Base-by-base conservation (phyloP, 2,888 invertebrate species). In the Campoplex nolae region DNA sequence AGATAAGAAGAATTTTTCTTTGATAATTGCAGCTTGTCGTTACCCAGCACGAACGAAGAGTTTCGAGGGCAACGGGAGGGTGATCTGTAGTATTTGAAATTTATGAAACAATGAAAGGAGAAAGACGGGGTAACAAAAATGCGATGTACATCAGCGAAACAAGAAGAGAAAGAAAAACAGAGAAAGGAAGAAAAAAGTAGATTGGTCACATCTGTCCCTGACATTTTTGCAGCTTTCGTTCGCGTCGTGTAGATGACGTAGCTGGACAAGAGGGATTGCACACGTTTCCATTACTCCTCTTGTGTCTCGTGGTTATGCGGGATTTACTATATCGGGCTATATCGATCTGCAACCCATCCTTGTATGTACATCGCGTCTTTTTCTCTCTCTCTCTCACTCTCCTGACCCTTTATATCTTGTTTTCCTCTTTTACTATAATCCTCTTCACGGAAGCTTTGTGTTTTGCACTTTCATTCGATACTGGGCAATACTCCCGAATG, bases 91-190 rank as follows among this genome's bases (percentile, higher is more conserved):
- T 78, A 65, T 76, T 56, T 84, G 88, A 84, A 89, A 89, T 89
- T 88, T 88, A 85, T 84, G 82, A 65, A 88, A 85, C 81, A 81
- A 85, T 82, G 83, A 87, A 87, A 86, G 70, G 83, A 85, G 84
- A 79, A 87, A 86, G 81, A 38, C 38, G 84, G 73, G 88, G 83
- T 83, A 75, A 86, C 73, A 62, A 48, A 28, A 51, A 38, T 11
- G 16, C 11, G 28, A 51, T 18, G 1, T 23, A 7, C 54, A 45
- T 3, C 23, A n/a, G 58, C 38, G 76, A 35, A 58, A 76, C 16
- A 54, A 80, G 75, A 16, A 71, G 23, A n/a, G 45, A 54, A 28
- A 7, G 48, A n/a, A n/a, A 35, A 54, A 74, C 56, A 71, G 51
- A 38, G n/a, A 54, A 28, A 7, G 48, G 23, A 32, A 35, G 32